Evolutionary conservation across 2,797 vertebrate species (phyloP).

Genomic region (Sebastes hubbsi): DNA sequence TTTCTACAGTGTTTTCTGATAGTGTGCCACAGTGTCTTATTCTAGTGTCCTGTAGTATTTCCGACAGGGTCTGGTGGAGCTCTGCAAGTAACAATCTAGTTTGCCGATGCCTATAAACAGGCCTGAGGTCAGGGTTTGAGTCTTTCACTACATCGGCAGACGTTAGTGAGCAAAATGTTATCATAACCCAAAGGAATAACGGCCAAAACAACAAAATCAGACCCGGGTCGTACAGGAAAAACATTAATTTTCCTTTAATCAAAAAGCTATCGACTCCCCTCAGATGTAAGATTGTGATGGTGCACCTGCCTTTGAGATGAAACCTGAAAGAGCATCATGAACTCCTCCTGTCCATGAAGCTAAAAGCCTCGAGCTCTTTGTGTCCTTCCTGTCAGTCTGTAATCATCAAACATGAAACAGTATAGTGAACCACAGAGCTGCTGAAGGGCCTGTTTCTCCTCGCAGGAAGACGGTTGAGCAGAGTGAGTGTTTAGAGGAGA

Average conservation of each 20-base stretch:
- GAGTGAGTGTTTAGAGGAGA: neutral
- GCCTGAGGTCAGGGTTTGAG: neutral
- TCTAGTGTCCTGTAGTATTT: too few relatives aligned
- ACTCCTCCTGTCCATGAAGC: constrained; percentile 10
- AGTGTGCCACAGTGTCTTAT: too few relatives aligned
- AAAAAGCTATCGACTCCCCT: constrained; percentile 11
- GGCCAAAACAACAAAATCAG: neutral
- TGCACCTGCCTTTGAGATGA: constrained; percentile 17
- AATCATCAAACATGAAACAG: constrained; percentile 40
- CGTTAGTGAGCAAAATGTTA: neutral
- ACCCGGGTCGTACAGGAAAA: neutral
- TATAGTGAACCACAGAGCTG: neutral
- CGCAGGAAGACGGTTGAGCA: neutral
- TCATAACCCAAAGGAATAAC: neutral
- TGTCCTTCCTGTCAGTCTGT: constrained; percentile 28
- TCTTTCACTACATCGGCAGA: neutral
- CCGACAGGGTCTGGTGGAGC: neutral
- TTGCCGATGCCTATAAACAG: neutral
- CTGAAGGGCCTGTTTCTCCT: constrained; percentile 14
- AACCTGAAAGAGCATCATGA: constrained; percentile 15
- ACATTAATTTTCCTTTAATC: constrained; percentile 33
- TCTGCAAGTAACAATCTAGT: neutral
- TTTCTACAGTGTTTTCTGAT: neutral
- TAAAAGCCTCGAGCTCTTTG: constrained; percentile 31
- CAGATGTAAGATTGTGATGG: neutral